A percentile compares a stretch with the other conserved stretches of the same genome.
phyloP scores from a whole-genome alignment of 2,797 vertebrate genomes.

The Typhlichthys eigenmanni region DNA sequence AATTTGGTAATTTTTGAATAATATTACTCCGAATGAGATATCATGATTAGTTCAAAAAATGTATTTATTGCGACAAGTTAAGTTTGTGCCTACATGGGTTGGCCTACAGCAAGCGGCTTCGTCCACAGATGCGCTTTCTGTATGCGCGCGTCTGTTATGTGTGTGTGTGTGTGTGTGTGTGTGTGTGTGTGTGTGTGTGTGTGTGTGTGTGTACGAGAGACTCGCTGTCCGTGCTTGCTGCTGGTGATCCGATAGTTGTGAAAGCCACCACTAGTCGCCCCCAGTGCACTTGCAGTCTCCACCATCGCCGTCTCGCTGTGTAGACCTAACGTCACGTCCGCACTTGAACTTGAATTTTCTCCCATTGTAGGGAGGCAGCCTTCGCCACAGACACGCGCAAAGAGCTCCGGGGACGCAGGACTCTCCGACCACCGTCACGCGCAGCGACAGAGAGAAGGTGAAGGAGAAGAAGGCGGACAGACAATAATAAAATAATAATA shows the following conservation, averaged over 20 bases:
- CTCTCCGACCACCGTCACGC: conserved; percentile 89
- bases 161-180: no score
- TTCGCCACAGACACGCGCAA: conserved; percentile 88
- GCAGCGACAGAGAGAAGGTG: conserved; percentile 72
- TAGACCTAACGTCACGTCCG: conserved; percentile 99
- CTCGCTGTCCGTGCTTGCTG: not conserved
- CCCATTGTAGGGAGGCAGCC: conserved; percentile 95
- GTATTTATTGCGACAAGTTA: no score
- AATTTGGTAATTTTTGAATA: no score
- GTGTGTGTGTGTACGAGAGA: no score
- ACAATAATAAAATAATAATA: conserved; percentile 4
- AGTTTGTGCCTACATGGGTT: no score
- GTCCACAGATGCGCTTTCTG: no score
- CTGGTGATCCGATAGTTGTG: conserved; percentile 83
- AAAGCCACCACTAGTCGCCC: conserved; percentile 99
- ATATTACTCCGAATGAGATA: no score
- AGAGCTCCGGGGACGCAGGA: conserved; percentile 90
- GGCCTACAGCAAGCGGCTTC: no score
- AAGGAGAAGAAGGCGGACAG: not conserved
- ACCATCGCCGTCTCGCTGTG: conserved; percentile 92
- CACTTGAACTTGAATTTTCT: conserved; percentile 99
- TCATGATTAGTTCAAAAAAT: no score
- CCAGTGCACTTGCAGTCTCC: conserved; percentile 96
- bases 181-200: no score
- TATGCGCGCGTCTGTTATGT: no score